Evolutionary conservation across 2,113 vertebrate genomes (phyloP), one percentile per base, ranked within the genome.

Genomic region (Glaucomys volans): DNA sequence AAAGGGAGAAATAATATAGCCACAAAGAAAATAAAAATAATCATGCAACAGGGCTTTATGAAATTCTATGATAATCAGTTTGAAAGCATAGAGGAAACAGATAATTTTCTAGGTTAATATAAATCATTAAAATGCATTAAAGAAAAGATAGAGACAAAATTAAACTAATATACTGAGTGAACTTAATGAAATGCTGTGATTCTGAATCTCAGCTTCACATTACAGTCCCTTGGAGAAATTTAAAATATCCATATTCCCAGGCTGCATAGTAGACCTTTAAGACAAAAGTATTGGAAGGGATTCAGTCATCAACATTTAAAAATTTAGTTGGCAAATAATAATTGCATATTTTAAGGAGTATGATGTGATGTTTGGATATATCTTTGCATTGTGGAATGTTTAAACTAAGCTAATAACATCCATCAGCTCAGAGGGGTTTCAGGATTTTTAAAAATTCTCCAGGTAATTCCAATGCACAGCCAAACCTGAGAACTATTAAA

Each of bases 1-100:
- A 71, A 95, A 87, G 69, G 47, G 75, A 28, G 16, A 42, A 71
- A 72, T 64, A 80, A 87, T 95, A 42, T 16, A 66, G 44, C 24
- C 37, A 54, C 28, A 67, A 89, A 88, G n/a, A 69, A 72, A 92
- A 54, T 52, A 44, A 93, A 93, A 94, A 54, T 66, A 84, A 11
- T n/a, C 77, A 80, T 82, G 28, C 76, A 69, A 87, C 17, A 87
- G 28, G 82, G 40, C 77, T 81, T 76, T 69, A 13, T 17, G 50
- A 84, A 75, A 83, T 35, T 59, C 28, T 87, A 42, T 26, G 42
- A 66, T n/a, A 75, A 92, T 66, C 52, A 42, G 7, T 67, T 92
- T 66, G 75, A 84, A 92, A 84, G 14, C 35, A 30, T 74, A 10
- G 47, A 75, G 17, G 37, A 81, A 57, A 85, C 47, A 83, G 37